Evolutionary conservation across 2,113 vertebrate species (phyloP).

Genomic region (Siniperca chuatsi): DNA sequence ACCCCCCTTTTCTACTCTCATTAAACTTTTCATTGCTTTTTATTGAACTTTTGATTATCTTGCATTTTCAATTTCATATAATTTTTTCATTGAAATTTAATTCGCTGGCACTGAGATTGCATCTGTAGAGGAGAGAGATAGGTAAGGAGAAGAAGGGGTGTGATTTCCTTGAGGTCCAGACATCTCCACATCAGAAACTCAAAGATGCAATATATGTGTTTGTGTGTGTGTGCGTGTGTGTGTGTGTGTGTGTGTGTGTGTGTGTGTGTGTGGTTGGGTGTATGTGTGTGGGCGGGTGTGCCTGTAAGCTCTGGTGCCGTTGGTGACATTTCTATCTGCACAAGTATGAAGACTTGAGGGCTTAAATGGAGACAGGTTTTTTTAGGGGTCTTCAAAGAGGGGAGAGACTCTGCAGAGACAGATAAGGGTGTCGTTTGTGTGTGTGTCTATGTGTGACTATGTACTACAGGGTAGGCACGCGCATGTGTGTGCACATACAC

Average conservation of each 20-base stretch:
- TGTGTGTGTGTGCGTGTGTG: slow-evolving; percentile 18
- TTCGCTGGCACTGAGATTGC: slow-evolving; percentile 53
- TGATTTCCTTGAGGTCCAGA: slow-evolving; percentile 69
- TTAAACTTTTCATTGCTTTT: slow-evolving; percentile 72
- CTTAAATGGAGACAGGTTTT: slow-evolving; percentile 72
- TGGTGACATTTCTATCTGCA: slow-evolving; percentile 71
- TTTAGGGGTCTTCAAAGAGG: slow-evolving; percentile 73
- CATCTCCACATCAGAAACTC: slow-evolving; percentile 58
- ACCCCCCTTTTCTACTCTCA: slow-evolving; percentile 66
- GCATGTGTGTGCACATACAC: slow-evolving; percentile 18
- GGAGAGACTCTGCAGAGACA: slow-evolving; percentile 71
- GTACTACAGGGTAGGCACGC: slow-evolving; percentile 31
- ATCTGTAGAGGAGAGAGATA: slow-evolving; percentile 57
- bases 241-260: slow-evolving; percentile 17
- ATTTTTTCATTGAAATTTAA: slow-evolving; percentile 71
- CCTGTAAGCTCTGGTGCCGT: slow-evolving; percentile 53
- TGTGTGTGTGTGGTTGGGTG: not conserved
- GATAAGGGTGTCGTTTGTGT: slow-evolving; percentile 71
- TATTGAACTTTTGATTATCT: slow-evolving; percentile 75
- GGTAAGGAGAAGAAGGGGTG: slow-evolving; percentile 57
- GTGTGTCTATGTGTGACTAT: slow-evolving; percentile 16
- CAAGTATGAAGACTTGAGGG: slow-evolving; percentile 70
- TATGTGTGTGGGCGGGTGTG: slow-evolving; percentile 16
- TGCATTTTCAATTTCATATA: slow-evolving; percentile 69
- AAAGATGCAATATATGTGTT: slow-evolving; percentile 37